Percentiles rank a stretch among this genome's conserved stretches.
phyloP scores from a whole-genome alignment of 2,888 invertebrate species.

The Monopis laevigella region DNA sequence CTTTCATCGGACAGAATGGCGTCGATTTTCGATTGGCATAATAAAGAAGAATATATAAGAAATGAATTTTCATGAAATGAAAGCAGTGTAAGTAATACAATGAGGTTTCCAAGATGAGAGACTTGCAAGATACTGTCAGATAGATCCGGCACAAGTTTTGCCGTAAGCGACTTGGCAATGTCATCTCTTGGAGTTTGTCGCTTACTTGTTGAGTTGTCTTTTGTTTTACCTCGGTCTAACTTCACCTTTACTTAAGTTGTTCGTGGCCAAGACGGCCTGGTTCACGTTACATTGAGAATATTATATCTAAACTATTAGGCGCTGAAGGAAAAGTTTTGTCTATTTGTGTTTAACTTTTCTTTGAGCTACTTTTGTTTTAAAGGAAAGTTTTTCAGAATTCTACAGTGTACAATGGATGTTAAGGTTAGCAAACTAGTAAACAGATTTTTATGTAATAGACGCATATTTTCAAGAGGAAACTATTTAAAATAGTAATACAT shows the following conservation, averaged over 20 bases:
- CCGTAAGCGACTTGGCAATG: constrained; percentile 22
- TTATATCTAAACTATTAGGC: not conserved
- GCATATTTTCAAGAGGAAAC: no score
- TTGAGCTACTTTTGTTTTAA: no score
- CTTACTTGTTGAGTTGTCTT: constrained; percentile 7
- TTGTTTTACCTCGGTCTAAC: constrained; percentile 3
- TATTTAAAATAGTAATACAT: no score
- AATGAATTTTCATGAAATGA: constrained; percentile 5
- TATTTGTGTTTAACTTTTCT: no score
- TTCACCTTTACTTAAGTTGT: constrained; percentile 7
- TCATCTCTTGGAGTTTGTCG: not conserved
- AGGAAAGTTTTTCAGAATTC: no score
- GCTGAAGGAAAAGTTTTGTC: not conserved
- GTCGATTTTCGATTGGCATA: constrained; percentile 4
- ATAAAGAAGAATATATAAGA: constrained; percentile 1
- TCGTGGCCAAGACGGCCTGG: not conserved
- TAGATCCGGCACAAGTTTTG: constrained; percentile 32
- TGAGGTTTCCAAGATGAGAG: constrained; percentile 5
- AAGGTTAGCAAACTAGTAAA: no score
- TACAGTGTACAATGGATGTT: no score
- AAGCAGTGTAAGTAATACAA: constrained; percentile 4
- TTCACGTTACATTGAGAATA: not conserved
- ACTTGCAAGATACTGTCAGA: constrained; percentile 36
- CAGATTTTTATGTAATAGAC: no score
- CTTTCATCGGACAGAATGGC: constrained; percentile 5